phyloP scores from a whole-genome alignment of 2,888 invertebrate genomes.

The Caenorhabditis angaria region DNA sequence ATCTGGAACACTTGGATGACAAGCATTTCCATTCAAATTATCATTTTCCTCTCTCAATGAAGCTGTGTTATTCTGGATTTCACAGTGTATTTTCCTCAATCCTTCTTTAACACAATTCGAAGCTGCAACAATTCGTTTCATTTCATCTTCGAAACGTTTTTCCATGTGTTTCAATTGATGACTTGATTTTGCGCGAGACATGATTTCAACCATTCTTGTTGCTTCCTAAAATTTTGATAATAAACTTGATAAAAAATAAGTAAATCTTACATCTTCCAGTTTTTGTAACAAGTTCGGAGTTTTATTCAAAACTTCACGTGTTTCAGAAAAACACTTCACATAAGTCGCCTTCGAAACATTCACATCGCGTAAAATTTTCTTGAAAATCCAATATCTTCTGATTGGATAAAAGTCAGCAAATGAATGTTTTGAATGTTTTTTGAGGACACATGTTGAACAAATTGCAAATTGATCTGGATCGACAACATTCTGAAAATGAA shows the following conservation, averaged over 20 bases:
- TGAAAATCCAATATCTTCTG: constrained; percentile 1
- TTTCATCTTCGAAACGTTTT: neutral
- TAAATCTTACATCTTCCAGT: neutral
- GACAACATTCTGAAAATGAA: neutral
- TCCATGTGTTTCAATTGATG: constrained; percentile 3
- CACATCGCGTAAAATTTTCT: neutral
- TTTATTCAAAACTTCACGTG: neutral
- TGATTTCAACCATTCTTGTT: constrained; percentile 11
- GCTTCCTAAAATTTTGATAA: neutral
- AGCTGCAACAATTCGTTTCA: neutral
- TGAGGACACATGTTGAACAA: constrained; percentile 24
- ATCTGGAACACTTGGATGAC: neutral
- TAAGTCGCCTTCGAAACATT: neutral
- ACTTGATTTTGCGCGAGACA: constrained; percentile 18
- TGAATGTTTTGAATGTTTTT: constrained; percentile 7
- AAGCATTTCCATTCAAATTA: neutral
- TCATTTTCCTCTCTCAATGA: neutral
- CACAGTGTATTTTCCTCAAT: too few relatives aligned
- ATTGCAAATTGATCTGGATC: constrained; percentile 8
- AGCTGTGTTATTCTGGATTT: neutral
- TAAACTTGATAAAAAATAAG: neutral
- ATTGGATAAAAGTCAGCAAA: constrained; percentile 9
- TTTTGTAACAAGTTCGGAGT: neutral
- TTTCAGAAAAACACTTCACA: neutral
- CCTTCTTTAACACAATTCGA: neutral